Evolutionary conservation across 2,888 invertebrate species (phyloP), one percentile per base, ranked within the genome.

Genomic region (Drosophila seclusa): DNA sequence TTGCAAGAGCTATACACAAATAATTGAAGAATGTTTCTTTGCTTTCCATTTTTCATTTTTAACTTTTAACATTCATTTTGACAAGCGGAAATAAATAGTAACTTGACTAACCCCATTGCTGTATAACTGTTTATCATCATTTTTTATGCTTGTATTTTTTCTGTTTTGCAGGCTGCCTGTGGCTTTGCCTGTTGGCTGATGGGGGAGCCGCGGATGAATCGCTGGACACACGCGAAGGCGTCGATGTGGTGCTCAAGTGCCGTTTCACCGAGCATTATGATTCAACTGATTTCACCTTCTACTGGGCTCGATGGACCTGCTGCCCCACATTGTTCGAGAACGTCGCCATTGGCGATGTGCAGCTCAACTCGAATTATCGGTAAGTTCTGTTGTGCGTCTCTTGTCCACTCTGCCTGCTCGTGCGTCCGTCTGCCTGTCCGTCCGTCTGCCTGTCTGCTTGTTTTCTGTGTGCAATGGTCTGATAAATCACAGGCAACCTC

Each of bases 341-440:
- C 92, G 98, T 98, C 60, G 98, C 98, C 89, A 97, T 98, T 90
- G 96, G 96, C 80, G 95, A 95, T 88, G 96, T 96, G 64, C 96
- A 97, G 61, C 94, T 98, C 80, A 97, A 97, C 90, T 95, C 95
- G 79, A 96, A 97, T 94, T 98, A 98, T 94, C 96, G 96, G 96
- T 97, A 94, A 95, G 95, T 68, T 67, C 89, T 58, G 34, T 38
- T 21, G 11, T 36, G 8, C 29, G 40, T 58, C 49, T 59, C 31
- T 60, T 54, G 54, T 54, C 32, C 34, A 13, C 36, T n/a, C n/a
- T 57, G 16, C 36, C 52, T 49, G 8, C n/a, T 7, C 10, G 32
- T 27, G 10, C 10, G 18, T 29, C 29, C 31, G 45, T 27, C 18
- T 24, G 32, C 16, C 34, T 6, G 16, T 5, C 34, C 27, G 54